Percentiles rank a stretch among this genome's conserved stretches.
Evolutionary conservation across 2,113 vertebrate genomes (phyloP).

Genomic region (Variabilichromis moorii): DNA sequence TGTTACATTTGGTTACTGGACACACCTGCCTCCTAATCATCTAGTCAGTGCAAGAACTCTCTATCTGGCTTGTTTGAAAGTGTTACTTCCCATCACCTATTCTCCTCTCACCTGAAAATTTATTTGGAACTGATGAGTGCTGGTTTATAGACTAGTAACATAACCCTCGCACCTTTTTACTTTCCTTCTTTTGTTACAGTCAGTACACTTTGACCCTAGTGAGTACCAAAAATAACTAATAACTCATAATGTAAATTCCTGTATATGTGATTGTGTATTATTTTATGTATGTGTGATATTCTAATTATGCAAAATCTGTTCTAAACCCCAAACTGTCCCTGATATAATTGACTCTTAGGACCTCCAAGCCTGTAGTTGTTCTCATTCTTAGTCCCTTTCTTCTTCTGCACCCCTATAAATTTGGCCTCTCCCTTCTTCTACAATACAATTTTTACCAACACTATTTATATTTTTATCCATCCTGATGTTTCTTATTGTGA

Average conservation of each 20-base stretch:
- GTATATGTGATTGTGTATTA: neutral
- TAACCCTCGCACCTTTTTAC: neutral
- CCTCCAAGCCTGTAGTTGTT: neutral
- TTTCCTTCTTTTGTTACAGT: neutral
- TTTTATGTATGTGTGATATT: neutral
- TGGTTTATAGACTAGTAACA: neutral
- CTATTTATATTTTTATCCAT: neutral
- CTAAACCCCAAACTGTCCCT: neutral
- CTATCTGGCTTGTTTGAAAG: neutral
- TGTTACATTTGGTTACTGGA: conserved; percentile 29
- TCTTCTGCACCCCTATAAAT: neutral
- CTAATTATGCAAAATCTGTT: neutral
- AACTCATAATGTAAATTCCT: neutral
- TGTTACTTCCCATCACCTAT: neutral
- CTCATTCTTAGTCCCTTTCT: neutral
- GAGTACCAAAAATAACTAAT: neutral
- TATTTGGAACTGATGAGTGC: neutral
- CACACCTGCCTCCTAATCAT: conserved; percentile 29
- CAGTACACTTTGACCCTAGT: neutral
- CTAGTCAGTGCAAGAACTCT: conserved; percentile 15
- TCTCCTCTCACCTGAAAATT: neutral
- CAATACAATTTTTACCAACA: neutral
- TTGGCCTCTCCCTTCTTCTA: neutral
- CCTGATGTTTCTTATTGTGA: neutral
- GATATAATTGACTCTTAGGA: neutral